These are phyloP conservation scores for Centruroides vittatus DNA, from an alignment of 1,140 invertebrate species.

Conservation along the genomic window DNA sequence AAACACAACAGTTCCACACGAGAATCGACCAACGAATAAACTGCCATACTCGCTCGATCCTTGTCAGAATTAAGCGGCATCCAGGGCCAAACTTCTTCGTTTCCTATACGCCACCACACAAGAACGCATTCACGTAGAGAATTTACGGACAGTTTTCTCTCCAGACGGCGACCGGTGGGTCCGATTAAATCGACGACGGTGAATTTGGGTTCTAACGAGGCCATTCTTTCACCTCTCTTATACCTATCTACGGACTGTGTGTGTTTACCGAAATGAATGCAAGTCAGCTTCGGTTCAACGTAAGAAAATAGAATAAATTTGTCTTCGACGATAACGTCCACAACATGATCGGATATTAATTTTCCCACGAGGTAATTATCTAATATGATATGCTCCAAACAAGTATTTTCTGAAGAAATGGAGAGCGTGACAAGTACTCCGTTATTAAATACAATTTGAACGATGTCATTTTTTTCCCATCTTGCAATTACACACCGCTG, in stretches of 20 bases:
- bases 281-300: constrained; percentile 16
- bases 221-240: constrained; percentile 7
- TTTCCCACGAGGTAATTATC: constrained; percentile 16
- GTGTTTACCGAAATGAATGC: constrained; percentile 4
- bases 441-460: constrained; percentile 8
- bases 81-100: constrained; percentile 10
- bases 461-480: constrained; percentile 8
- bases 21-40: constrained; percentile 5
- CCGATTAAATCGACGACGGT: constrained; percentile 8
- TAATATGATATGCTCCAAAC: constrained; percentile 7
- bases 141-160: constrained; percentile 11
- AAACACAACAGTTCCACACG: constrained; percentile 5
- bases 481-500: too few species aligned
- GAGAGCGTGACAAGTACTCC: constrained; percentile 9
- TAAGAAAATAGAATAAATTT: constrained; percentile 16
- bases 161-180: constrained; percentile 3
- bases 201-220: constrained; percentile 3
- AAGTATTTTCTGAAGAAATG: constrained; percentile 5
- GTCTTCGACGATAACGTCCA: constrained; percentile 11
- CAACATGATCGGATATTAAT: constrained; percentile 14
- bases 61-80: constrained; percentile 1
- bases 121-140: constrained; percentile 2
- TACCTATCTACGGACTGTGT: neutral
- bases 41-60: constrained; percentile 8
- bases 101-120: constrained; percentile 9